These are phyloP conservation scores for Caerostris extrusa DNA, from an alignment of 1,140 invertebrate genomes.

Conservation along the genomic window DNA sequence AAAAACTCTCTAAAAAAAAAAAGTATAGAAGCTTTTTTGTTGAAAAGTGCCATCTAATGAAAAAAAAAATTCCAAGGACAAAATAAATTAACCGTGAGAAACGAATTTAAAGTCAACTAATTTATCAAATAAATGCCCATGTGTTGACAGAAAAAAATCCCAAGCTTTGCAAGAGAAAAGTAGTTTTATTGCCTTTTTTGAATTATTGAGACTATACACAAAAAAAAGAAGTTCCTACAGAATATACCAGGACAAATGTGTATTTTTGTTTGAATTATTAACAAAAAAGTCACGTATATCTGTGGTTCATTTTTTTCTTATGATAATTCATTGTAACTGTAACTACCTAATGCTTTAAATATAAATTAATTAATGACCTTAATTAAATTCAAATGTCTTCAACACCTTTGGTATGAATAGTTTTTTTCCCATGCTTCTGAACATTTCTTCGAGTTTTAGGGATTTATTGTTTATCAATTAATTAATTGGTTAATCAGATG, in stretches of 20 bases:
- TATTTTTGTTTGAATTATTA: neutral
- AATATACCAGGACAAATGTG: slow-evolving; percentile 16
- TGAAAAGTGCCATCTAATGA: neutral
- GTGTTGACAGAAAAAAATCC: slow-evolving; percentile 45
- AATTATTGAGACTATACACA: slow-evolving; percentile 35
- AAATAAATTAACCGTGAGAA: slow-evolving; percentile 48
- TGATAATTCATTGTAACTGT: neutral
- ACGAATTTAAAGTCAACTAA: slow-evolving; percentile 53
- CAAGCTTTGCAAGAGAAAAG: neutral
- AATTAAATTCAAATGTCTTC: neutral
- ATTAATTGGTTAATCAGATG: neutral
- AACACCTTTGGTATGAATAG: neutral
- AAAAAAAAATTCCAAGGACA: slow-evolving; percentile 29
- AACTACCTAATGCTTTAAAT: neutral
- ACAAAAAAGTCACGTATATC: slow-evolving; percentile 6
- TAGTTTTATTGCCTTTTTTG: slow-evolving; percentile 26
- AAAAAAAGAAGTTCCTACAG: neutral
- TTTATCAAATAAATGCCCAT: slow-evolving; percentile 47
- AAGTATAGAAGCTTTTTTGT: neutral
- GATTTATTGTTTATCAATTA: neutral
- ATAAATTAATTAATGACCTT: slow-evolving; percentile 7
- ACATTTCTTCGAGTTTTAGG: neutral
- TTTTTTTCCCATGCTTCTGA: neutral
- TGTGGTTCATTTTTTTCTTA: neutral
- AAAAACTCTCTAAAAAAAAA: neutral